Evolutionary conservation across 2,113 vertebrate genomes (phyloP).

Genomic region (Maccullochella peelii): DNA sequence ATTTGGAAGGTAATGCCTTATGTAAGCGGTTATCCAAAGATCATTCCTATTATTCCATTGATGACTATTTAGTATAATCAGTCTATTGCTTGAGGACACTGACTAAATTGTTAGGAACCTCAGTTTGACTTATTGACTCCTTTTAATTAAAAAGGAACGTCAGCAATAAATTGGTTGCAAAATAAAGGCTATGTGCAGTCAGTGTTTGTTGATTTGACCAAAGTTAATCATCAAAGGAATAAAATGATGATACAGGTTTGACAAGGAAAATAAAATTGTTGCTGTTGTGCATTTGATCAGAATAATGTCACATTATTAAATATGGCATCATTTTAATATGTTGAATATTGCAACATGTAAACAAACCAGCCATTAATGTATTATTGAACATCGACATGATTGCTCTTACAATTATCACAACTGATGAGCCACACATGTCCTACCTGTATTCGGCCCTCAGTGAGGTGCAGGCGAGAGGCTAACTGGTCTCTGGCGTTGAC

Average conservation of each 20-base stretch:
- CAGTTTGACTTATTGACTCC: neutral
- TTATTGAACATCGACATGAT: neutral
- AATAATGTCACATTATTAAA: neutral
- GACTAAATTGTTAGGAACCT: neutral
- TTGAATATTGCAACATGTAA: neutral
- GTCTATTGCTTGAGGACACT: neutral
- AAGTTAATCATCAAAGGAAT: neutral
- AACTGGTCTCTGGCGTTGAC: slow-evolving; percentile 70
- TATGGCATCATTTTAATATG: neutral
- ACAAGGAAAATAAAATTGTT: neutral
- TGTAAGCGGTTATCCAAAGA: slow-evolving; percentile 24
- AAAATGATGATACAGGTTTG: neutral
- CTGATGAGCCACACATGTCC: neutral
- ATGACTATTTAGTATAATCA: neutral
- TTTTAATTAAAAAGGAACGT: neutral
- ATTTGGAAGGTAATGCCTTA: neutral
- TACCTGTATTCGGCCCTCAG: slow-evolving; percentile 75
- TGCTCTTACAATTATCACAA: neutral
- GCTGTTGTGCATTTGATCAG: neutral
- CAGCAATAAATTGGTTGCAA: neutral
- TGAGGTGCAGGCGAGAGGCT: slow-evolving; percentile 70
- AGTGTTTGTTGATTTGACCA: neutral
- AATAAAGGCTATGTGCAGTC: neutral
- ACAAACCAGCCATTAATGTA: neutral
- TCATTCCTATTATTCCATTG: neutral